Evolutionary conservation across 1,140 invertebrate species (phyloP).

Genomic region (Aphelinus certus): DNA sequence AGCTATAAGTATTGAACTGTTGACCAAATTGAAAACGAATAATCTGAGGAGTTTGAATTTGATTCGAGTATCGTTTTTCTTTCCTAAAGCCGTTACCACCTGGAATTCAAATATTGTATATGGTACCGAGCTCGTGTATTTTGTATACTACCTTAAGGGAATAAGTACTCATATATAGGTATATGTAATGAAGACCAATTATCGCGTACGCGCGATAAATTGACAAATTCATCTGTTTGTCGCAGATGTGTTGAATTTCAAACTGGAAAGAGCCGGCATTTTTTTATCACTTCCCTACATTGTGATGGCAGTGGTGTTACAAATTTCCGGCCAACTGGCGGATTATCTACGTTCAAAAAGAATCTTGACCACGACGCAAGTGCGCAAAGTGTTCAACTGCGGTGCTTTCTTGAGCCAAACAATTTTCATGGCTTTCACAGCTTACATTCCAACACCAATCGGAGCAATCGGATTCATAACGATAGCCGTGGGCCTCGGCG

Average conservation of each 20-base stretch:
- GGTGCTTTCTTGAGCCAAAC: constrained; percentile 84
- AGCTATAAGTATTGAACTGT: too few relatives aligned
- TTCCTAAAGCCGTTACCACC: too few relatives aligned
- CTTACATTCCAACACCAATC: constrained; percentile 72
- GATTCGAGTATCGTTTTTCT: background rate
- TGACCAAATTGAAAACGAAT: too few relatives aligned
- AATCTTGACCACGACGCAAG: constrained; percentile 77
- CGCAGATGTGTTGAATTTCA: constrained; percentile 77
- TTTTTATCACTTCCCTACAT: constrained; percentile 87
- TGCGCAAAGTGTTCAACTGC: constrained; percentile 79
- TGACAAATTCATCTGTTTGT: constrained; percentile 41
- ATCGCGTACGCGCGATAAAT: background rate
- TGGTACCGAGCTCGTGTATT: constrained; percentile 1
- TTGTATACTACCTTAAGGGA: background rate
- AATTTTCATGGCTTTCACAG: constrained; percentile 84
- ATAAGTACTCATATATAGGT: too few relatives aligned
- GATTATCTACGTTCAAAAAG: constrained; percentile 76
- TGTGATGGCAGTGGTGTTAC: constrained; percentile 83
- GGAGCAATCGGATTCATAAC: constrained; percentile 81
- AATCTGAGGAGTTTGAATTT: background rate
- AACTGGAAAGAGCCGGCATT: constrained; percentile 81
- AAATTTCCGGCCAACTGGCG: constrained; percentile 81
- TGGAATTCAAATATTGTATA: constrained; percentile 1
- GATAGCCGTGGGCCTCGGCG: constrained; percentile 86
- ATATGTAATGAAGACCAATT: too few relatives aligned